A percentile compares a stretch with the other conserved stretches of the same genome.
phyloP scores from a whole-genome alignment of 2,888 invertebrate genomes.

The Drosophila anomalata region DNA sequence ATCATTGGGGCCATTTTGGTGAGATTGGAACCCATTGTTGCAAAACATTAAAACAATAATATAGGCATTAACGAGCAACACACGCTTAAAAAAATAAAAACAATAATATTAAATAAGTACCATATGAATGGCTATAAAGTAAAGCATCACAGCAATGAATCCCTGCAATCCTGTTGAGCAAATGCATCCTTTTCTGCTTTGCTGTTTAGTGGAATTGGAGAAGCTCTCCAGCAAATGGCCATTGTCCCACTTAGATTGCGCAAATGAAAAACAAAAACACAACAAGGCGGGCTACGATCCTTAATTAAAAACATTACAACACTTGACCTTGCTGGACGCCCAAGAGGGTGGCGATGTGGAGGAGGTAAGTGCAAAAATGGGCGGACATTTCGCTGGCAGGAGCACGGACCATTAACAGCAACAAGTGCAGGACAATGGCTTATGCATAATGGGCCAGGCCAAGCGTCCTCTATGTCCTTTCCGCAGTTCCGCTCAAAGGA shows the following conservation, averaged over 20 bases:
- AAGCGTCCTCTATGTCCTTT: constrained; percentile 41
- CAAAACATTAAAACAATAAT: not conserved
- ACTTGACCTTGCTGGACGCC: constrained; percentile 50
- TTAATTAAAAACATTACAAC: constrained; percentile 64
- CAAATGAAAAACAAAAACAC: constrained; percentile 35
- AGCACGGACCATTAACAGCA: constrained; percentile 38
- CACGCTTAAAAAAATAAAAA: too few species aligned
- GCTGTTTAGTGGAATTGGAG: constrained; percentile 19
- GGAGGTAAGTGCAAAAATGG: constrained; percentile 4
- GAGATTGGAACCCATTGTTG: not conserved
- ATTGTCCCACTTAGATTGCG: constrained; percentile 38
- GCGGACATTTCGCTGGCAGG: constrained; percentile 23
- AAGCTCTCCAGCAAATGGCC: constrained; percentile 30
- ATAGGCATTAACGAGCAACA: not conserved
- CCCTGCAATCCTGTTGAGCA: not conserved
- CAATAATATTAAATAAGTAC: not conserved
- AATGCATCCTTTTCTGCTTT: not conserved
- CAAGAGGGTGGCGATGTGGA: not conserved
- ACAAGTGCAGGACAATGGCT: constrained; percentile 43
- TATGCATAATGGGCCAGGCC: constrained; percentile 39
- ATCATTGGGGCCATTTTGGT: constrained; percentile 6
- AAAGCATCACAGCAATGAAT: too few species aligned
- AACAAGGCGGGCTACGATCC: constrained; percentile 12
- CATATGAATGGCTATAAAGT: too few species aligned
- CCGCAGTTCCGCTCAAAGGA: constrained; percentile 34